These are phyloP conservation scores for Pygoscelis adeliae DNA, from an alignment of 2,113 vertebrate species.

Conservation along the genomic window DNA sequence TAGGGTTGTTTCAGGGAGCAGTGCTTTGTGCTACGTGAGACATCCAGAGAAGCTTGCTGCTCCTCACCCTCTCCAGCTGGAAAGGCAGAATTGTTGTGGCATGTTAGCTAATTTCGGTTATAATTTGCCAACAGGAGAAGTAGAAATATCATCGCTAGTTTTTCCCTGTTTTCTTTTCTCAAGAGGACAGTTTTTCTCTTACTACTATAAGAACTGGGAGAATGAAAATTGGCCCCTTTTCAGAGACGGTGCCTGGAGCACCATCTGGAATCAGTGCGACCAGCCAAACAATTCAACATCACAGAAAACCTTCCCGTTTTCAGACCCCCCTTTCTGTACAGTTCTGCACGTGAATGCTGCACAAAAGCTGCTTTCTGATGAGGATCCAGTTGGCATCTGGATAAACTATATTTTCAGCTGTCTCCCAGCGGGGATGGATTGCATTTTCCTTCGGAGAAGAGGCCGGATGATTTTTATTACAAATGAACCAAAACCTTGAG, in stretches of 20 bases:
- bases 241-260: constrained; percentile 26
- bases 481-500: constrained; percentile 57
- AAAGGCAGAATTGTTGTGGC: background rate
- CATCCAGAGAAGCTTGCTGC: background rate
- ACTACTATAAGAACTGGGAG: background rate
- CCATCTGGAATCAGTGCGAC: constrained; percentile 19
- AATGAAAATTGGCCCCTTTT: background rate
- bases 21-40: fast-evolving
- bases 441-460: constrained; percentile 21
- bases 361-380: constrained; percentile 33
- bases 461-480: constrained; percentile 54
- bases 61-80: background rate
- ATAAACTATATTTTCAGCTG: constrained; percentile 14
- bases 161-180: constrained; percentile 12
- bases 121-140: constrained; percentile 16
- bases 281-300: constrained; percentile 1
- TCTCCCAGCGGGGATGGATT: constrained; percentile 31
- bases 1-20: background rate
- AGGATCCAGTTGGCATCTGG: constrained; percentile 41
- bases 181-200: constrained; percentile 7
- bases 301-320: background rate
- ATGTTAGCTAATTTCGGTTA: background rate
- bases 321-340: background rate
- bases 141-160: constrained; percentile 17
- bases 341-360: background rate